A percentile compares a stretch with the other conserved stretches of the same genome.
phyloP scores from a whole-genome alignment of 2,797 vertebrate species.

The Avahi laniger region DNA sequence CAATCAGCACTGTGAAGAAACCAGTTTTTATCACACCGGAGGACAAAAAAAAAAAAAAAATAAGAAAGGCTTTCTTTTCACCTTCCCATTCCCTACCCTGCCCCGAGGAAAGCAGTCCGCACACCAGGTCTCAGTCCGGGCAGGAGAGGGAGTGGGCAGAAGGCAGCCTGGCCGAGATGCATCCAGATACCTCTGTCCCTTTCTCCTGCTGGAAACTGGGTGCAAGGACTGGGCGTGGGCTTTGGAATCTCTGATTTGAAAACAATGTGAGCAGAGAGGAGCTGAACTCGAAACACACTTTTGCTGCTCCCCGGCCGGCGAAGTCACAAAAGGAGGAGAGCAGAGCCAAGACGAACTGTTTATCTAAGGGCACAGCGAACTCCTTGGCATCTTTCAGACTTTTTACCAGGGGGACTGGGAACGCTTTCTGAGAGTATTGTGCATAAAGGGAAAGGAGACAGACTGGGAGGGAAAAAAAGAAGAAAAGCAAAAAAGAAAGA shows the following conservation, averaged over 20 bases:
- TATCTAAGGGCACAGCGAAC: conserved; percentile 81
- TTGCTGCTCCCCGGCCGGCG: conserved; percentile 75
- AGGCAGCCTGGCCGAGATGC: rapidly evolving
- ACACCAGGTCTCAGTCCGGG: not conserved
- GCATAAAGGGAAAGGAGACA: conserved; percentile 18
- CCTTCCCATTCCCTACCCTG: not conserved
- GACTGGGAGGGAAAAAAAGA: not conserved
- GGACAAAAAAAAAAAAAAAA: conserved; percentile 54
- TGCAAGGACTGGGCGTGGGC: not conserved
- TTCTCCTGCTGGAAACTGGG: not conserved
- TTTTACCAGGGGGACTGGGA: conserved; percentile 74
- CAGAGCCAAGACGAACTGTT: conserved; percentile 81
- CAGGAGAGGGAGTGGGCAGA: not conserved
- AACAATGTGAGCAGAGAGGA: not conserved
- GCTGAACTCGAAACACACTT: not conserved
- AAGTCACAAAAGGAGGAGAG: conserved; percentile 84
- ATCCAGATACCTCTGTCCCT: rapidly evolving
- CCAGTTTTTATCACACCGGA: conserved; percentile 57
- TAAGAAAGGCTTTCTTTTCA: not conserved
- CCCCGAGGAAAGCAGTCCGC: not conserved
- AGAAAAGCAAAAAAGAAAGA: conserved; percentile 69
- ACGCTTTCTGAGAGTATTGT: not conserved
- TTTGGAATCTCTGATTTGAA: not conserved
- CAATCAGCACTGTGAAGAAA: conserved; percentile 73
- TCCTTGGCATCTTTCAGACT: conserved; percentile 79